Evolutionary conservation across 2,888 invertebrate species (phyloP).

Genomic region (Sisyra terminalis): DNA sequence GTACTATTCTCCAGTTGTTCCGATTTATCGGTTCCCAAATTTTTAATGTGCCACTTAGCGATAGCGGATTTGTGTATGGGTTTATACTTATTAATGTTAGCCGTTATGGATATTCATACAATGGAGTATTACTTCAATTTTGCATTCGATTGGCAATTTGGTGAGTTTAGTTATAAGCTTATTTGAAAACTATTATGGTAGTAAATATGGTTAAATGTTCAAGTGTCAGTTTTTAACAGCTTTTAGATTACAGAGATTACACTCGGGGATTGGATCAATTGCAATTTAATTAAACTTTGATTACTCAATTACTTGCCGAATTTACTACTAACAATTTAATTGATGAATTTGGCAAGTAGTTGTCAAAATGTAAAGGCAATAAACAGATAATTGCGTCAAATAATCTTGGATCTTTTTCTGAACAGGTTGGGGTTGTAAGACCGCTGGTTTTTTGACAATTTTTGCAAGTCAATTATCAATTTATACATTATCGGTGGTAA

Average conservation of each 20-base stretch:
- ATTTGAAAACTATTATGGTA: too few relatives aligned
- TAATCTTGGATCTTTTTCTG: conserved; percentile 3
- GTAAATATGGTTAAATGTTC: too few relatives aligned
- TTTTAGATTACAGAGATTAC: too few relatives aligned
- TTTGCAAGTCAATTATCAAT: conserved; percentile 78
- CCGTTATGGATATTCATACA: conserved; percentile 68
- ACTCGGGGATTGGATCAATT: too few relatives aligned
- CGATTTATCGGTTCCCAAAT: conserved; percentile 43
- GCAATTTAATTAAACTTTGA: too few relatives aligned
- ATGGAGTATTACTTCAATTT: conserved; percentile 78
- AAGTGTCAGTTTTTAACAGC: too few relatives aligned
- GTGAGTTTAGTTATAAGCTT: conserved; percentile 22
- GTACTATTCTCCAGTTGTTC: conserved; percentile 50
- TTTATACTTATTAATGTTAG: conserved; percentile 65
- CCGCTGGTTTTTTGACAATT: conserved; percentile 77
- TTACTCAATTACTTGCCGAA: too few relatives aligned
- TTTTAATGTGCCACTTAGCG: conserved; percentile 69
- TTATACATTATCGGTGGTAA: conserved; percentile 72
- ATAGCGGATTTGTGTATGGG: conserved; percentile 83
- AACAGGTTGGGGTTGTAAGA: conserved; percentile 58
- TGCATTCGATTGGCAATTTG: conserved; percentile 80
- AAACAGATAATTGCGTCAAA: too few relatives aligned
- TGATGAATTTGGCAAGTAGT: too few relatives aligned
- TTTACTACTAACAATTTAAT: too few relatives aligned
- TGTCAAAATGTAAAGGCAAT: too few relatives aligned